phyloP scores from a whole-genome alignment of 1,140 invertebrate species.

The Drosophila orosa region DNA sequence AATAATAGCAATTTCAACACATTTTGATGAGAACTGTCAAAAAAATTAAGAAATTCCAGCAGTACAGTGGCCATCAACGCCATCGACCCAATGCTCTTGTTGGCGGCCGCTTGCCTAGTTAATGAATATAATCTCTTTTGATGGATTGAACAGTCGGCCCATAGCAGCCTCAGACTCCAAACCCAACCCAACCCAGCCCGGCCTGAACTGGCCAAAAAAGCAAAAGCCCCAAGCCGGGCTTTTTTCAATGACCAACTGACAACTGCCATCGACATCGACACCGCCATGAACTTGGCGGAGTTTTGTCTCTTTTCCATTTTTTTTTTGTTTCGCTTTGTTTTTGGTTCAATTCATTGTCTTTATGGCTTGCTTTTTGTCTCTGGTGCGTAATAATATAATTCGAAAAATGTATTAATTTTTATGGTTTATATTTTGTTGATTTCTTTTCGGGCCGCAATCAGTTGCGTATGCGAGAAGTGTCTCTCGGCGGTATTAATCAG shows the following conservation, averaged over 20 bases:
- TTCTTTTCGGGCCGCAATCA: slow-evolving; percentile 52
- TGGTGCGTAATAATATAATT: slow-evolving; percentile 72
- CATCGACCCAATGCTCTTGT: slow-evolving; percentile 33
- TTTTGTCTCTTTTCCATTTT: slow-evolving; percentile 32
- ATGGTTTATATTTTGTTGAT: slow-evolving; percentile 72
- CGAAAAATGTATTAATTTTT: slow-evolving; percentile 77
- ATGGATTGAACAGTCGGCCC: slow-evolving; percentile 72
- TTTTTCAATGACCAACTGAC: slow-evolving; percentile 60
- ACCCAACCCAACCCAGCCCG: slow-evolving; percentile 5
- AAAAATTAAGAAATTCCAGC: slow-evolving; percentile 78
- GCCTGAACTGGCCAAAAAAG: slow-evolving; percentile 15
- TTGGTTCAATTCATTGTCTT: slow-evolving; percentile 65
- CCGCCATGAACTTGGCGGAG: slow-evolving; percentile 59
- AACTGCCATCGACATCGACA: slow-evolving; percentile 54
- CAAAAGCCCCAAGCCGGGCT: slow-evolving; percentile 33
- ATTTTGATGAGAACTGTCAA: slow-evolving; percentile 81
- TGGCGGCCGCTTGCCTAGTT: slow-evolving; percentile 63
- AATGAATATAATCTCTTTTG: slow-evolving; percentile 81
- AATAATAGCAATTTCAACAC: slow-evolving; percentile 78
- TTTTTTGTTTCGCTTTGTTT: slow-evolving; percentile 47
- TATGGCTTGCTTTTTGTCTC: slow-evolving; percentile 49
- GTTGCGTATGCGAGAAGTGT: slow-evolving; percentile 41
- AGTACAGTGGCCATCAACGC: slow-evolving; percentile 58
- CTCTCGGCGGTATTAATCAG: slow-evolving; percentile 46
- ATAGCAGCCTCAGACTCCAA: slow-evolving; percentile 8